phyloP scores from a whole-genome alignment of 2,888 invertebrate species.

The Podotricha telesiphe region DNA sequence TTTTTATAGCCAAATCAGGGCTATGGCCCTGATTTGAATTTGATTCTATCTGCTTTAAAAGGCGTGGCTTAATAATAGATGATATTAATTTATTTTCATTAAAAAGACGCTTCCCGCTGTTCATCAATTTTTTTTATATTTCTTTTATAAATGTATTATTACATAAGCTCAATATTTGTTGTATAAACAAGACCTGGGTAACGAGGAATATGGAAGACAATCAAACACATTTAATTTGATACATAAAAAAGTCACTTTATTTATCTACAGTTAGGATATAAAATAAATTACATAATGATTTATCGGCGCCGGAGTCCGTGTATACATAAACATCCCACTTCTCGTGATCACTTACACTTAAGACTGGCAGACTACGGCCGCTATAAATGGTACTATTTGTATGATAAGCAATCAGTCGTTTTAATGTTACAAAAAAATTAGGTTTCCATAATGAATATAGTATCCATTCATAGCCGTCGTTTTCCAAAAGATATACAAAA shows the following conservation, averaged over 20 bases:
- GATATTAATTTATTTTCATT: no score
- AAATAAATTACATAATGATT: conserved; percentile 81
- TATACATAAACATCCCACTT: conserved; percentile 57
- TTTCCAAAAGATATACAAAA: conserved; percentile 46
- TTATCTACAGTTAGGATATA: conserved; percentile 83
- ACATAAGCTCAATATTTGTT: no score
- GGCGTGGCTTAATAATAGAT: no score
- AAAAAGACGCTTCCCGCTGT: no score
- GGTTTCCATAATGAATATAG: background rate
- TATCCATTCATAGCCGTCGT: conserved; percentile 4
- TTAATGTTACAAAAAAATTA: conserved; percentile 7
- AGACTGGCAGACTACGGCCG: conserved; percentile 2
- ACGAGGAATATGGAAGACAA: background rate
- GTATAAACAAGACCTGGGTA: no score
- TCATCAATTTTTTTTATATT: no score
- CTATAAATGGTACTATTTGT: background rate
- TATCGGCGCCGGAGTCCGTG: conserved; percentile 67
- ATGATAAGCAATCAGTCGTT: conserved; percentile 18
- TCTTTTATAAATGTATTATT: no score
- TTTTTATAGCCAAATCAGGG: no score
- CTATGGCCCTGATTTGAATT: no score
- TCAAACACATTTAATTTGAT: conserved; percentile 51
- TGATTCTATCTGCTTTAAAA: no score
- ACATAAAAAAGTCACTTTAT: conserved; percentile 82
- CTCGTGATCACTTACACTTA: conserved; percentile 48